Evolutionary conservation across 2,113 vertebrate species (phyloP).

Genomic region (Spea multiplicata): DNA sequence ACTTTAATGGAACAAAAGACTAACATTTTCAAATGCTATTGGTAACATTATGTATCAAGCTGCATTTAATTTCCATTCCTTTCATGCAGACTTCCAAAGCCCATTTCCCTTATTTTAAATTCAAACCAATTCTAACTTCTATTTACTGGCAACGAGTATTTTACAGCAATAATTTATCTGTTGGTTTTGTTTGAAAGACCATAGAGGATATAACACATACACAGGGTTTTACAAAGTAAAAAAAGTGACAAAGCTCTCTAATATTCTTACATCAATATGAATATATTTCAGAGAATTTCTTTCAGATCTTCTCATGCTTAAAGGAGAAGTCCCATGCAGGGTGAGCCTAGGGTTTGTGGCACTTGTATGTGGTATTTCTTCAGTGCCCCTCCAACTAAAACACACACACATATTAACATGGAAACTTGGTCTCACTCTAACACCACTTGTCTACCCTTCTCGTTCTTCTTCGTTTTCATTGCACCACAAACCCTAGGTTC

Average conservation of each 20-base stretch:
- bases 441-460: too few species aligned
- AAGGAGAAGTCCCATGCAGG: background rate
- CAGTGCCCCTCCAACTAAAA: too few species aligned
- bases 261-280: background rate
- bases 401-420: too few species aligned
- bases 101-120: slow-evolving; percentile 22
- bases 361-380: too few species aligned
- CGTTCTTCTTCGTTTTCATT: too few species aligned
- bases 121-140: background rate
- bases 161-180: slow-evolving; percentile 3
- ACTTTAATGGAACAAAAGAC: slow-evolving; percentile 24
- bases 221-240: background rate
- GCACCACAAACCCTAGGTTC: too few species aligned
- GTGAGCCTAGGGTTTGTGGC: too few species aligned
- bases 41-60: slow-evolving; percentile 18
- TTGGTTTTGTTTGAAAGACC: background rate
- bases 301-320: background rate
- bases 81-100: slow-evolving; percentile 4
- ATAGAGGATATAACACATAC: background rate
- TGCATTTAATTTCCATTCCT: slow-evolving; percentile 6
- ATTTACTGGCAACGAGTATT: background rate
- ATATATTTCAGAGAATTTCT: background rate
- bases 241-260: background rate
- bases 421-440: too few species aligned
- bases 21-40: slow-evolving; percentile 38